Evolutionary conservation across 1,140 invertebrate genomes (phyloP).

Genomic region (Phymastichus coffea): DNA sequence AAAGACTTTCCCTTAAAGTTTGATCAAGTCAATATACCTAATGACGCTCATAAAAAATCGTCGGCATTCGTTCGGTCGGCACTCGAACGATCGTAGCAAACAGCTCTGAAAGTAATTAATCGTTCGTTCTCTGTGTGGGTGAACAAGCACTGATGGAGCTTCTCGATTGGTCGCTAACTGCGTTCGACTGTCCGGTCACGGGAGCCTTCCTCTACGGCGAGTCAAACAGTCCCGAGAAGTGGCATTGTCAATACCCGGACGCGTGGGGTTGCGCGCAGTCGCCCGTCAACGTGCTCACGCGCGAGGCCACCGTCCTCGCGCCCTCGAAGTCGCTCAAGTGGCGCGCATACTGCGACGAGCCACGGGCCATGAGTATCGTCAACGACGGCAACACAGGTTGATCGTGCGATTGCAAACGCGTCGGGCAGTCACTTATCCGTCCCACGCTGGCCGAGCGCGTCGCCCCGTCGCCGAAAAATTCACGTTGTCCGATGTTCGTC

Average conservation of each 20-base stretch:
- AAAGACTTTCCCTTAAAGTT: background rate
- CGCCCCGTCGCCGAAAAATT: background rate
- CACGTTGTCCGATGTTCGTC: background rate
- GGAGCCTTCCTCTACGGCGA: slow-evolving; percentile 33
- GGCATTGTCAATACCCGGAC: slow-evolving; percentile 39
- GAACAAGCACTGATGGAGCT: slow-evolving; percentile 39
- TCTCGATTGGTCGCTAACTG: slow-evolving; percentile 33
- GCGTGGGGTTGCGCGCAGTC: slow-evolving; percentile 36
- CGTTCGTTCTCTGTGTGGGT: too few species aligned
- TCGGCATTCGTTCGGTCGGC: too few species aligned
- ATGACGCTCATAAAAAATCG: too few species aligned
- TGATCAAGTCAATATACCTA: too few species aligned
- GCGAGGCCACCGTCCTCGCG: slow-evolving; percentile 32
- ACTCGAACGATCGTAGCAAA: too few species aligned
- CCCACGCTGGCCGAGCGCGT: too few species aligned
- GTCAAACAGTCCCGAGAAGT: slow-evolving; percentile 46
- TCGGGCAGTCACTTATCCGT: too few species aligned
- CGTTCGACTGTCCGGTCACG: slow-evolving; percentile 10
- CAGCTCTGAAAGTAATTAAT: too few species aligned
- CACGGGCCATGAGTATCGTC: slow-evolving; percentile 35
- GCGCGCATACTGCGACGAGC: slow-evolving; percentile 35
- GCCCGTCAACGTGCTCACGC: slow-evolving; percentile 52
- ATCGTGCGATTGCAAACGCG: too few species aligned
- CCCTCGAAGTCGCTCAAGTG: slow-evolving; percentile 38
- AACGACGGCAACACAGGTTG: slow-evolving; percentile 44